Evolutionary conservation across 2,113 vertebrate genomes (phyloP), one percentile per base, ranked within the genome.

Genomic region (Poecile atricapillus): DNA sequence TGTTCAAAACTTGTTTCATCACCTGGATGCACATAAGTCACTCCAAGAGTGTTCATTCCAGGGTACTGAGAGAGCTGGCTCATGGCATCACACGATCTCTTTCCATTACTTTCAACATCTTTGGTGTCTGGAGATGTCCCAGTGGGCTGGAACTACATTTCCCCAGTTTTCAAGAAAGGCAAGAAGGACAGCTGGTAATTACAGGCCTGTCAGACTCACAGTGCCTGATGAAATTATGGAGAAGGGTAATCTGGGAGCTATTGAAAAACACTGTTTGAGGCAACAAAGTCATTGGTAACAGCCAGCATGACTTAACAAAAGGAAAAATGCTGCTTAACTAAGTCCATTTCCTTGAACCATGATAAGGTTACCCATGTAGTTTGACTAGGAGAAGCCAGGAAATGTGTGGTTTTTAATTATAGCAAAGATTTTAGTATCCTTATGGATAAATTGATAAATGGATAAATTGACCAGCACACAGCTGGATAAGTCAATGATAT

Each of bases 91-190:
- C 37, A 31, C 37, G 10, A 25, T 30, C 27, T 59, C 31, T 43
- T 25, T 59, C 31, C 25, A 59, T 33, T 24, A 35, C 23, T 76
- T 68, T 68, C 31, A 59, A 4, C 2, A 12, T 22, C 46, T 27
- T 60, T 27, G 22, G 22, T 44, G 16, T 33, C 53, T 52, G 46
- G 27, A 68, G 44, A 68, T 22, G 11, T 55, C 14, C 14, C n/a
- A 28, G 5, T 22, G 2, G 1, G 33, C 25, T 47, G 11, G 5
- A 37, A 28, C 8, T 49, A 28, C 0, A 0, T 15, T 59, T 35
- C 25, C 39, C 19, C 8, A 43, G 0, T 59, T 75, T 47, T 47
- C n/a, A 81, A 81, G 39, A 70, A 53, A 6, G 14, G 13, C 55
- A 30, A 60, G 11, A 78, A 55, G 7, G 19, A 67, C 62, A 10